Percentiles rank a stretch among this genome's conserved stretches.
phyloP scores from a whole-genome alignment of 2,113 vertebrate species.

The Myrmophylax atrothorax region DNA sequence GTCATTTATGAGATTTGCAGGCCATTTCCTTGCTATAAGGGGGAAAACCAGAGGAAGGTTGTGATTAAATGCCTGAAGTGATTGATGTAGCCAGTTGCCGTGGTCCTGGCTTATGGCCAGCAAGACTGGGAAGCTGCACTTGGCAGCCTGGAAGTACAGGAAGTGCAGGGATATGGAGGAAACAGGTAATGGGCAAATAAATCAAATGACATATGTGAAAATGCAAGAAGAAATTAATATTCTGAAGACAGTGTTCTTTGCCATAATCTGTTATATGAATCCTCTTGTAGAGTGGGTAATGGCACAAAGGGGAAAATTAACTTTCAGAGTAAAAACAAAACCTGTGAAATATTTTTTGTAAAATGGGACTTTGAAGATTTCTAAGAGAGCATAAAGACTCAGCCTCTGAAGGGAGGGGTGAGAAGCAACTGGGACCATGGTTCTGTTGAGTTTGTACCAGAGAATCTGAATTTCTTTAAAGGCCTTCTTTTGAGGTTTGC shows the following conservation, averaged over 20 bases:
- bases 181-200: neutral
- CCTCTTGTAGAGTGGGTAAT: neutral
- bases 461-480: slow-evolving; percentile 3
- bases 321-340: neutral
- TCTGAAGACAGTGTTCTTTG: neutral
- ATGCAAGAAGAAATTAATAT: neutral
- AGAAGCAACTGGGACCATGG: neutral
- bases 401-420: neutral
- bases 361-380: neutral
- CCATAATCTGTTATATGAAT: neutral
- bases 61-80: slow-evolving; percentile 24
- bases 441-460: neutral
- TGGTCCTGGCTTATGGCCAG: neutral
- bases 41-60: neutral
- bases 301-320: neutral
- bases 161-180: neutral
- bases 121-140: neutral
- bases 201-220: neutral
- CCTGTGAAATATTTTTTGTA: neutral
- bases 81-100: slow-evolving; percentile 20
- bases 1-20: neutral
- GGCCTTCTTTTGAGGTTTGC: neutral
- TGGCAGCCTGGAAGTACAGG: neutral
- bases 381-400: neutral
- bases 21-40: neutral